These are phyloP conservation scores for Chaitophorus viminalis DNA, from an alignment of 2,888 invertebrate species.

Conservation along the genomic window DNA sequence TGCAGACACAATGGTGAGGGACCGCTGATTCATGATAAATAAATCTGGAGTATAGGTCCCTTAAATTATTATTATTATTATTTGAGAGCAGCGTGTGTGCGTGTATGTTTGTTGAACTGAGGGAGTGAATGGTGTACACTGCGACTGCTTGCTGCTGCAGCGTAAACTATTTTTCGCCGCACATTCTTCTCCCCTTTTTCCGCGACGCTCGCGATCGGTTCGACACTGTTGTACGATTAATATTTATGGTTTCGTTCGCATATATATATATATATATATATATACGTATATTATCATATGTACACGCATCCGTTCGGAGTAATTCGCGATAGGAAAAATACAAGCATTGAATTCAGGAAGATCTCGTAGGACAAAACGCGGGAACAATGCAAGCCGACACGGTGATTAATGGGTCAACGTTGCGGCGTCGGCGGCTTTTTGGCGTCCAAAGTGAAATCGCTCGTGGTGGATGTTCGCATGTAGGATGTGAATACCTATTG, in stretches of 20 bases:
- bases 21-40: constrained; percentile 61
- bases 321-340: not conserved
- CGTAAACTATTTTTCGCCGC: constrained; percentile 7
- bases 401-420: constrained; percentile 51
- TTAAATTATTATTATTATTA: constrained; percentile 45
- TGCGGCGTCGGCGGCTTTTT: constrained; percentile 9
- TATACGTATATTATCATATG: not conserved
- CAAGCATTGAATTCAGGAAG: not conserved
- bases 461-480: constrained; percentile 32
- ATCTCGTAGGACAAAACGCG: not conserved
- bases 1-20: constrained; percentile 45
- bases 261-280: not conserved
- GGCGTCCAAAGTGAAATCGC: constrained; percentile 54
- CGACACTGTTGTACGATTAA: not conserved
- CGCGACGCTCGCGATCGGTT: not conserved
- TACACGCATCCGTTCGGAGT: not conserved
- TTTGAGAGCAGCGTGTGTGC: not conserved
- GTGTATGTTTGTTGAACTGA: not conserved
- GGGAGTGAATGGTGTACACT: not conserved
- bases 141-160: not conserved
- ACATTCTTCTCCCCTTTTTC: not conserved
- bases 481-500: constrained; percentile 7
- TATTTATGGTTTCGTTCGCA: not conserved
- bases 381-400: constrained; percentile 4
- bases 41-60: constrained; percentile 60